Base-by-base conservation (phyloP, 2,888 invertebrate genomes). In the Clitarchus hookeri region DNA sequence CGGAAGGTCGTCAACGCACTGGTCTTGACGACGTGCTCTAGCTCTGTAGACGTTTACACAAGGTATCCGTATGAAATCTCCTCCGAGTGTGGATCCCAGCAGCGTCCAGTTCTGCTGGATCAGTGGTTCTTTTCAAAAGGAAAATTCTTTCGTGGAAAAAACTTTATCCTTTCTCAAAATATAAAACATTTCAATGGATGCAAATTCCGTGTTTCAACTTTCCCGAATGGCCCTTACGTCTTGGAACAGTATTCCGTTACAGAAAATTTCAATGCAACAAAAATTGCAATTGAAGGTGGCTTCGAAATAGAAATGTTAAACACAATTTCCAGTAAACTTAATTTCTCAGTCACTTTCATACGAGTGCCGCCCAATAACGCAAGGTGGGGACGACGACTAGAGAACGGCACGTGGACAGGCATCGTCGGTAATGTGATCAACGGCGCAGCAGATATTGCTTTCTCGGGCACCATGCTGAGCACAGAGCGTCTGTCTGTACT, bases 361-460 rank as follows among this genome's bases (percentile, higher is more conserved):
- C 82, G 36, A 11, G 13, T 44, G 8, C 82, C 82, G 12, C 36
- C 82, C n/a, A 44, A 82, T 13, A 82, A 82, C 9, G 36, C 36
- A 0, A 82, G n/a, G 19, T 82, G 82, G 82, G 82, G 82, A 13
- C 27, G 16, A 16, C 16, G 13, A n/a, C 82, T 82, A 16, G 0
- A 8, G 23, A 82, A 82, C 23, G 82, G 82, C 27, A 82, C 82
- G 36, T 82, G 82, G 82, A 82, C 82, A 23, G 82, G 82, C 27
- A 44, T 82, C 12, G 11, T 82, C 36, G 82, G 82, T 27, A 44
- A 82, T 23, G 82, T 82, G 27, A 16, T 36, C 19, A 27, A 82
- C 13, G 82, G 36, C 13, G 23, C 13, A 36, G 27, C 82, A 26
- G 82, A 82, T 44, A 8, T 82, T 0, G 82, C 36, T 44, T 82